phyloP scores from a whole-genome alignment of 2,888 invertebrate genomes.

The Drosophila kuntzei region DNA sequence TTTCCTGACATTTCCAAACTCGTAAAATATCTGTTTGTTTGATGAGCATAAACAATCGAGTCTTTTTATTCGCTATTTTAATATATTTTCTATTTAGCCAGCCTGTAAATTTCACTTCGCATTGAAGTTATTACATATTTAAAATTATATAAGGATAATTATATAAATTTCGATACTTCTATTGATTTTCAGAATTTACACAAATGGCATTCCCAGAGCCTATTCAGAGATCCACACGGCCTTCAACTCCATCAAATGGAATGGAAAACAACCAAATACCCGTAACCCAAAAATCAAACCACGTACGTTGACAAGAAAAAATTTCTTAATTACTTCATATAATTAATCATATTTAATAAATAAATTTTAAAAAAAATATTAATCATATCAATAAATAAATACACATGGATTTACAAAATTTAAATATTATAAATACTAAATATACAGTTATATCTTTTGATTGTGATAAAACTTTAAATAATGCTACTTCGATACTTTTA shows the following conservation, averaged over 20 bases:
- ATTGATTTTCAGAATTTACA: conserved; percentile 38
- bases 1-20: neutral
- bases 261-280: conserved; percentile 54
- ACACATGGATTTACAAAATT: neutral
- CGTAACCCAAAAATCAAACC: conserved; percentile 63
- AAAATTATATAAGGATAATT: neutral
- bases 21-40: too few species aligned
- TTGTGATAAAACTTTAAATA: too few species aligned
- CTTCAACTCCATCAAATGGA: conserved; percentile 40
- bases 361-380: too few species aligned
- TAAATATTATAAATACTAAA: too few species aligned
- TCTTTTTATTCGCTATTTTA: too few species aligned
- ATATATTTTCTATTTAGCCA: too few species aligned
- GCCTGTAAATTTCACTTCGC: neutral
- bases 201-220: conserved; percentile 46
- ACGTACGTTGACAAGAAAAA: conserved; percentile 43
- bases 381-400: neutral
- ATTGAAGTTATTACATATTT: neutral
- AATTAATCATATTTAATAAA: too few species aligned
- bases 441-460: too few species aligned
- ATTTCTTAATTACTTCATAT: neutral
- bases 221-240: conserved; percentile 28
- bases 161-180: neutral
- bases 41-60: neutral
- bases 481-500: neutral